These are phyloP conservation scores for Cordilura impudica DNA, from an alignment of 2,888 invertebrate genomes.

Conservation along the genomic window DNA sequence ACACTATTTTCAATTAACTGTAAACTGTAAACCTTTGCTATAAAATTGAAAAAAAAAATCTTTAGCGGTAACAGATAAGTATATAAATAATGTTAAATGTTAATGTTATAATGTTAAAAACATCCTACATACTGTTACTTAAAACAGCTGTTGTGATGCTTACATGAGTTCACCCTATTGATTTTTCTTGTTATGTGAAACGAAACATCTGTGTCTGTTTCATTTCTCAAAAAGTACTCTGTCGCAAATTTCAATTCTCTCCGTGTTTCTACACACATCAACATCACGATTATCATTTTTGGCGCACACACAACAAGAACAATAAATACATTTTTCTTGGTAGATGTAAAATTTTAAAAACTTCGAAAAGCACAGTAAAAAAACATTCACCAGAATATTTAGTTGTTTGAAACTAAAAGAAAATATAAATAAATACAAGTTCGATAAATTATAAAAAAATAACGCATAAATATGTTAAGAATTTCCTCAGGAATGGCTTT, in stretches of 20 bases:
- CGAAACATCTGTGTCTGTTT: slow-evolving; percentile 38
- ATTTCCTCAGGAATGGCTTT: slow-evolving; percentile 56
- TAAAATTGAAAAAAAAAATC: too few species aligned
- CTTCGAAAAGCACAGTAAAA: slow-evolving; percentile 3
- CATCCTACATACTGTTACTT: neutral
- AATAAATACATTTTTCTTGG: slow-evolving; percentile 52
- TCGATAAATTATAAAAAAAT: slow-evolving; percentile 33
- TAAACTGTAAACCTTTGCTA: too few species aligned
- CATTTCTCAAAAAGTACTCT: neutral
- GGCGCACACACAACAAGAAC: slow-evolving; percentile 49
- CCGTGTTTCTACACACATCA: slow-evolving; percentile 32
- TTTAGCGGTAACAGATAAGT: slow-evolving; percentile 24
- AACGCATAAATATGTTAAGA: slow-evolving; percentile 29
- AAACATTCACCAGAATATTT: neutral
- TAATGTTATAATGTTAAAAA: neutral
- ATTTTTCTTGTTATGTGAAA: neutral
- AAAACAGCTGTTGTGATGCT: slow-evolving; percentile 26
- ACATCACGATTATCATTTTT: slow-evolving; percentile 46
- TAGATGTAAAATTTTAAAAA: slow-evolving; percentile 37
- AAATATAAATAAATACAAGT: slow-evolving; percentile 23
- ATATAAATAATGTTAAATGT: too few species aligned
- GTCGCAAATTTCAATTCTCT: slow-evolving; percentile 12
- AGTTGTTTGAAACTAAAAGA: neutral
- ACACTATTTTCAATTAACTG: too few species aligned
- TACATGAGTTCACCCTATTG: slow-evolving; percentile 3